Percentiles rank a stretch among this genome's conserved stretches.
Evolutionary conservation across 2,113 vertebrate genomes (phyloP).

Genomic region (Axis porcinus): DNA sequence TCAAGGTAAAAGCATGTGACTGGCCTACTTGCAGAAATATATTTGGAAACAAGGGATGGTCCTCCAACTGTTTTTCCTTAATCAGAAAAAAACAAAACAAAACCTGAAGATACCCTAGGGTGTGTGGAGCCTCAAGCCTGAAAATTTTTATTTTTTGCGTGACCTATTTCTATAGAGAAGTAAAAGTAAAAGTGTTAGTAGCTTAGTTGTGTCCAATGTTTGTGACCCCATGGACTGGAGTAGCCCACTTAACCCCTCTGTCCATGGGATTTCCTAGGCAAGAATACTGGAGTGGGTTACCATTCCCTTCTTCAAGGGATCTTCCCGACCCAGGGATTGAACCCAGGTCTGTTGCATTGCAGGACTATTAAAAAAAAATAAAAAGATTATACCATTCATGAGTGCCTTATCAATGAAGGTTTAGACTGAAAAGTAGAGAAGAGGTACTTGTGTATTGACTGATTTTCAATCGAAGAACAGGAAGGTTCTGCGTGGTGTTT

Average conservation of each 20-base stretch:
- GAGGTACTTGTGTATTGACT: not conserved
- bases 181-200: not conserved
- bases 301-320: not conserved
- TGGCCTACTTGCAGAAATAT: not conserved
- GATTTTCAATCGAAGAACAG: not conserved
- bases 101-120: not conserved
- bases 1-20: not conserved
- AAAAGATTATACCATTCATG: not conserved
- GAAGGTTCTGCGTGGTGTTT: not conserved
- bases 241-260: not conserved
- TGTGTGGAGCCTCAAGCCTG: not conserved
- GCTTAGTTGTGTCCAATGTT: not conserved
- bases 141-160: not conserved
- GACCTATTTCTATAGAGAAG: not conserved
- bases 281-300: not conserved
- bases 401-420: not conserved
- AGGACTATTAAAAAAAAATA: not conserved
- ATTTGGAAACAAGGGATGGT: not conserved
- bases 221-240: not conserved
- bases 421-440: not conserved
- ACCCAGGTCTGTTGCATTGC: not conserved
- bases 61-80: not conserved
- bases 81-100: not conserved
- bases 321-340: not conserved
- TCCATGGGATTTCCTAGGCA: not conserved